Base-by-base conservation (phyloP, 2,888 invertebrate species). In the Andrena fulva region DNA sequence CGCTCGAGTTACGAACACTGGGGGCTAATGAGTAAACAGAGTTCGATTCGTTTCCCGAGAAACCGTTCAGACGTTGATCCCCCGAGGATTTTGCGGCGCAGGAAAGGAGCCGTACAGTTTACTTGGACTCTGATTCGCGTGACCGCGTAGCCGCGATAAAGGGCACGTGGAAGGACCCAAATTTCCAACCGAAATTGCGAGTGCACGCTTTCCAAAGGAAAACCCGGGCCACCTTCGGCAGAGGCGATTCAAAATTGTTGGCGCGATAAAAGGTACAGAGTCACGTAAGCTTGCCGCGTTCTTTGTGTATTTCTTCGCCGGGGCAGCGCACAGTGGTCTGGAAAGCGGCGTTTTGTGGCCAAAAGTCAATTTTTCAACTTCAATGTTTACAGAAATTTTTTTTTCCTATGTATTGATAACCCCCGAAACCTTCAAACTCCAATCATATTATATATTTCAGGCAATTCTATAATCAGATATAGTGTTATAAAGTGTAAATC, bases 151-250 rank as follows among this genome's bases (percentile, higher is more conserved):
- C 0, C 8, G 56, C 12, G 16, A 33, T 12, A 50, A 52, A 62
- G 12, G 24, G 24, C 24, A 24, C 29, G 29, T 12, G 31, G 31
- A 27, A 24, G n/a, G 27, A 12, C 20, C 20, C 8, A 42, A 56
- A 56, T 42, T 33, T 60, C 56, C 48, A 8, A 48, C 33, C 56
- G 42, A 48, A 35, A 74, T 67, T 67, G 66, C 59, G 12, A 24
- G 16, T 0, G 48, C 66, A 74, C 60, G 60, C 50, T 59, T 24
- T 7, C 29, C 29, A n/a, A n/a, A 54, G 20, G 10, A 66, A 54
- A 66, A 3, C 2, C 12, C 12, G 3, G 35, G 3, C 24, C 20
- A 31, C 31, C 24, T 48, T 66, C 50, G 50, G 31, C 6, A 6
- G 54, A 31, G 8, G 29, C 12, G 7, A 8, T 24, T 24, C 24